Base-by-base conservation (phyloP, 2,797 vertebrate species). In the Neosilurus mollespiculum region DNA sequence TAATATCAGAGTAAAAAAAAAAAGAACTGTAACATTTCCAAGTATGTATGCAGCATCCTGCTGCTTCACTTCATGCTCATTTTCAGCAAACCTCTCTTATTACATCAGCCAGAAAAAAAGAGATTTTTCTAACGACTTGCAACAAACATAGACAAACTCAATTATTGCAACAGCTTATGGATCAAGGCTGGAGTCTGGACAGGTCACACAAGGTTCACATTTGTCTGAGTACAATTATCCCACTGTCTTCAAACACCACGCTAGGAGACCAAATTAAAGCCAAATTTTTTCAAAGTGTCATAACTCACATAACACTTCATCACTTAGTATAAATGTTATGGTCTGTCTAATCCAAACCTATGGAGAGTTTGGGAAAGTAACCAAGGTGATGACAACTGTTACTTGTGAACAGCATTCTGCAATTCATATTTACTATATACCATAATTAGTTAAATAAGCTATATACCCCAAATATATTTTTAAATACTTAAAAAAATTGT, bases 121-220 rank as follows among this genome's bases (percentile, higher is more conserved):
- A 53, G 69, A 78, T 73, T 72, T 81, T 80, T 83, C 78, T 76
- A 78, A 78, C 67, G 81, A 85, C 83, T 82, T 80, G 58, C 66
- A 72, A 81, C 85, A 87, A 87, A 83, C 76, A 85, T 84, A 83
- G 83, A 62, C 72, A 75, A 34, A 12, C 81, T 83, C 62, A 56
- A 80, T 77, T 78, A 72, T 62, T 58, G 64, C 3, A 67, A 37
- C 81, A 51, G 78, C 49, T 49, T 56, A 37, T 54, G 85, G 78
- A 87, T 88, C 82, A 87, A 87, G 84, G 84, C 53, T 62, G 22
- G 65, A 62, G 64, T 56, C 43, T 54, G 62, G 80, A 62, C 64
- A 54, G 76, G 51, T 78, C 83, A 64, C 76, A 65, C 75, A 79
- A 77, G 43, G 78, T 82, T 73, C 61, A 70, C 20, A 56, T 22